Evolutionary conservation across 1,140 invertebrate genomes (phyloP), one percentile per base, ranked within the genome.

Genomic region (Lordiphosa clarofinis): DNA sequence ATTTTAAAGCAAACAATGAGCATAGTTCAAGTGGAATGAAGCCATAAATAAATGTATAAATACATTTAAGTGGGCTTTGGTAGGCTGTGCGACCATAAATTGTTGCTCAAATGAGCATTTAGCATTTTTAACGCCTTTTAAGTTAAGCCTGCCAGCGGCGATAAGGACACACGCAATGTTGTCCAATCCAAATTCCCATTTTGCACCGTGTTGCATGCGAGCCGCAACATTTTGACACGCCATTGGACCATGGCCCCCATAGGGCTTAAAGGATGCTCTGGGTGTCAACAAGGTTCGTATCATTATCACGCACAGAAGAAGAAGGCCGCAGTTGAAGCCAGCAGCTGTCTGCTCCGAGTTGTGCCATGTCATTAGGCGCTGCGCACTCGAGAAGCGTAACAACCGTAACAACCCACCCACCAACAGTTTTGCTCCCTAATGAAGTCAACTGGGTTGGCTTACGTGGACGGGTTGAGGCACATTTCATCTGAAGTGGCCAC

Each of bases 371-470:
- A 81, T 81, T 81, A 81, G 75, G 71, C 64, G 61, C 46, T 33
- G 64, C 62, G 46, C 46, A 52, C 52, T 58, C n/a, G n/a, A n/a
- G n/a, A n/a, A n/a, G 60, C 69, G 58, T 54, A 28, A 48, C 9
- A 1, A 50, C 11, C 42, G 10, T 73, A 66, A 47, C 43, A 66
- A 67, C 56, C 56, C 36, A 52, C 33, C 36, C 19, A 38, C 48
- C 8, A 2, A 7, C 37, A 21, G 2, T 52, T 31, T 49, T 52
- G 36, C 58, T 39, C 72, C 65, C 72, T 81, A 81, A 81, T 81
- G 75, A 81, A 81, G 75, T 81, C 75, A 82, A 81, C 75, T 60
- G 58, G 43, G 57, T 55, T 59, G 67, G 67, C 76, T 73, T 71
- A 82, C 66, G 44, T 67, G 72, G 60, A 56, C 38, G 13, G 13